These are phyloP conservation scores for Sebastes iracundus DNA, from an alignment of 2,797 vertebrate genomes.

Conservation along the genomic window DNA sequence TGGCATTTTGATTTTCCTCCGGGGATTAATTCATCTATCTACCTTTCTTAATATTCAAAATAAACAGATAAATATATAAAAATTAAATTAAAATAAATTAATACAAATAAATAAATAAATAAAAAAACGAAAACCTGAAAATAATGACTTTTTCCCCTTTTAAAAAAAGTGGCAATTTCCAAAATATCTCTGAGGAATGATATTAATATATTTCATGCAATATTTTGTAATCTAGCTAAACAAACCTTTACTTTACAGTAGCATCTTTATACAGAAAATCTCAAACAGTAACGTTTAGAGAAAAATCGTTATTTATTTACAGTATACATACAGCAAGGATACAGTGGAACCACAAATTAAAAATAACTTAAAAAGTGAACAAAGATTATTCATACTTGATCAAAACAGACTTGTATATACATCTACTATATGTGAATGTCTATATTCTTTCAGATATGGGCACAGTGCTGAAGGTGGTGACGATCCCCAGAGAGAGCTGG, in stretches of 20 bases:
- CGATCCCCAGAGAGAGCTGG: slow-evolving; percentile 97
- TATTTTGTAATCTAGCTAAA: neutral
- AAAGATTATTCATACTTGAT: neutral
- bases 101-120: neutral
- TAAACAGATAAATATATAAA: neutral
- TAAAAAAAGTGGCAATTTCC: neutral
- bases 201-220: neutral
- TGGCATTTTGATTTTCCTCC: too few relatives aligned
- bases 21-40: rapidly evolving
- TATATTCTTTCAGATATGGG: slow-evolving; percentile 87
- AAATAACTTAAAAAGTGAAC: neutral
- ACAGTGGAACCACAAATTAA: neutral
- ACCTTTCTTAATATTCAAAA: neutral
- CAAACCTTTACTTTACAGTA: neutral
- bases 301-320: neutral
- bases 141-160: neutral
- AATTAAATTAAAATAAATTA: rapidly evolving
- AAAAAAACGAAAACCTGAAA: neutral
- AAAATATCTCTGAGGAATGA: neutral
- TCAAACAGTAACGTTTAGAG: neutral
- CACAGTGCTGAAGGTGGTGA: slow-evolving; percentile 97
- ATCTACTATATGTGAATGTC: neutral
- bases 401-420: neutral
- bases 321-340: neutral
- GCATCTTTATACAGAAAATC: neutral